Base-by-base conservation (phyloP, 2,888 invertebrate species). In the Elegia similella region DNA sequence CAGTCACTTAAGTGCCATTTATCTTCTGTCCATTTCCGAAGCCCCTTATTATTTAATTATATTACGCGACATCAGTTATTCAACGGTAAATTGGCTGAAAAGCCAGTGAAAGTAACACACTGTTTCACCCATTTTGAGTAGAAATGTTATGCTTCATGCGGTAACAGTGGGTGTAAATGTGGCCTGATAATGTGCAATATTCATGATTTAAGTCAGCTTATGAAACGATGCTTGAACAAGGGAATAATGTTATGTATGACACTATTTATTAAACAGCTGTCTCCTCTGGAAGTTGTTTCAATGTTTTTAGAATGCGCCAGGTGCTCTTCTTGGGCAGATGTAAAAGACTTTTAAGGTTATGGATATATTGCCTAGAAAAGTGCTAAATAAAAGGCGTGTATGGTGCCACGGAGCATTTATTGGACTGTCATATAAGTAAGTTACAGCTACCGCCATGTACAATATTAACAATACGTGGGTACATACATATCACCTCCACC, bases 1-100 rank as follows among this genome's bases (percentile, higher is more conserved):
- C 79, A 78, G 80, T 82, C 82, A 79, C 72, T 73, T 62, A 67
- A 60, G 57, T 59, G 42, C 67, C 61, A 62, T 66, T 66, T 68
- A 73, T 72, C 70, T 67, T 69, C 64, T 57, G 62, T 65, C 68
- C 67, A 76, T 75, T 76, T 72, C 66, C 67, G 70, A 73, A 68
- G 66, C 69, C 64, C 54, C 69, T 64, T 73, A 77, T 77, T 72
- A 77, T 80, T 80, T 71, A 69, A 80, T 78, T 78, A 76, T 66
- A 61, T 64, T 70, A 68, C 66, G 63, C 64, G 66, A 66, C 64
- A 64, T 63, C 58, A 57, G 61, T 63, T 63, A 65, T 65, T 62
- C 59, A 62, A 69, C 70, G 64, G 68, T 63, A 65, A 69, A 63
- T 68, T 63, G 64, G 59, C 60, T 68, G 69, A 68, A 73, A 72